Percentiles rank a stretch among this genome's conserved stretches.
Conservation (phyloP, 2,888 invertebrate species). For the Cynaeus angustus region DNA sequence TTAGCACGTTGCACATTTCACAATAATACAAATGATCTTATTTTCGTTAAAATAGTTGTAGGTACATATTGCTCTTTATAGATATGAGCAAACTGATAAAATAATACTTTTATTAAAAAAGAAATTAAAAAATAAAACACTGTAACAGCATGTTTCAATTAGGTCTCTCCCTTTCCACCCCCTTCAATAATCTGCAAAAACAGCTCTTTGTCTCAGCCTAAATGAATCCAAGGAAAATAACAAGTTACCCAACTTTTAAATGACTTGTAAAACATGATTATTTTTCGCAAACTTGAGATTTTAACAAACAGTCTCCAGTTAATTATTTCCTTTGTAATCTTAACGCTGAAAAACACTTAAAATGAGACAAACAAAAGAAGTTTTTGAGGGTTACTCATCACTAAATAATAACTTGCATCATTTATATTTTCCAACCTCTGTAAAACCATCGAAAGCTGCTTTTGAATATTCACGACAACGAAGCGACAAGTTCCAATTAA, state of each 20-base stretch:
- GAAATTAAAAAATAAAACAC: too few relatives aligned
- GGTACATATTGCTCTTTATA: too few relatives aligned
- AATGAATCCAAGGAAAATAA: conserved; percentile 11
- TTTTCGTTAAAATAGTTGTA: too few relatives aligned
- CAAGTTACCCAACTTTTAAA: conserved; percentile 23
- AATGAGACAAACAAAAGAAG: not conserved
- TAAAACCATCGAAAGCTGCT: not conserved
- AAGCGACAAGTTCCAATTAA: conserved; percentile 15
- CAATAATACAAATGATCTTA: too few relatives aligned
- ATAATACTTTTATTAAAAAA: too few relatives aligned
- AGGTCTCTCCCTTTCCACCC: not conserved
- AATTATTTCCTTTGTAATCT: conserved; percentile 20
- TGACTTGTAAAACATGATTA: conserved; percentile 22
- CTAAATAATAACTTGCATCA: not conserved
- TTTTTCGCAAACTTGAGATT: conserved; percentile 3
- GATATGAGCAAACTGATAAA: too few relatives aligned
- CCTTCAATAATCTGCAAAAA: not conserved
- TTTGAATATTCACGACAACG: conserved; percentile 9
- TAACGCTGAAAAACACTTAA: not conserved
- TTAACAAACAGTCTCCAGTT: conserved; percentile 21
- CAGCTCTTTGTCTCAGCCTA: not conserved
- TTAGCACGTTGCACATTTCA: too few relatives aligned
- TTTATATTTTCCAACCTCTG: not conserved
- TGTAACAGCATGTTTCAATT: not conserved
- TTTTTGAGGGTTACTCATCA: not conserved